Evolutionary conservation across 2,797 vertebrate species (phyloP), one percentile per base, ranked within the genome.

Genomic region (Enteromius unitaeniatus): DNA sequence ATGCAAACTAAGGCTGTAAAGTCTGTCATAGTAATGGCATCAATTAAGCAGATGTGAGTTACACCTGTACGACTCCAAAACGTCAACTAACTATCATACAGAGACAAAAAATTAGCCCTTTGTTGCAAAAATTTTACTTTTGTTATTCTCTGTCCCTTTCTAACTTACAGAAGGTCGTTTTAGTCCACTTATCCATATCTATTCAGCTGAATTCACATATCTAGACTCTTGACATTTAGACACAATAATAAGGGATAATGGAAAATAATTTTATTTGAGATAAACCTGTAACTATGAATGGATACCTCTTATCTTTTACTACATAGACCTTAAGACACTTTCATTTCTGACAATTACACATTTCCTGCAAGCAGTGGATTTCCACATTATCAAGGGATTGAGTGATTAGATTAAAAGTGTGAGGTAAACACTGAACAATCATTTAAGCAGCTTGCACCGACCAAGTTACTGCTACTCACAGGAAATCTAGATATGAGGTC

Each of bases 341-440:
- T 82, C 58, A 51, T 51, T 65, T 47, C 19, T 60, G 17, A 78
- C 65, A 68, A 76, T 67, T n/a, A 76, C 45, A 68, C 17, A 45
- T 68, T 53, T 76, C 62, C 60, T 42, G 62, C 23, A 37, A 47
- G 81, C 64, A 51, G 47, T 31, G 55, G 73, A 77, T 58, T 31
- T 58, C 31, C 45, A 82, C 60, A 53, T 76, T 81, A 42, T 72
- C 65, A 28, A 40, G 64, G 26, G 15, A n/a, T 11, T 62, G 55
- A 62, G 21, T 19, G 58, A 74, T 40, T 65, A 82, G 72, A 76
- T 67, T 67, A 75, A 83, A 76, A 55, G 47, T 34, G 26, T 69
- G 14, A 60, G 51, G 26, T 53, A 78, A 83, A 82, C 67, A 62
- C 69, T 51, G 68, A 76, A 45, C 34, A 77, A 28, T 55, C 26